Percentiles rank a stretch among this genome's conserved stretches.
Evolutionary conservation across 1,140 invertebrate species (phyloP).

Genomic region (Onthophagus taurus): DNA sequence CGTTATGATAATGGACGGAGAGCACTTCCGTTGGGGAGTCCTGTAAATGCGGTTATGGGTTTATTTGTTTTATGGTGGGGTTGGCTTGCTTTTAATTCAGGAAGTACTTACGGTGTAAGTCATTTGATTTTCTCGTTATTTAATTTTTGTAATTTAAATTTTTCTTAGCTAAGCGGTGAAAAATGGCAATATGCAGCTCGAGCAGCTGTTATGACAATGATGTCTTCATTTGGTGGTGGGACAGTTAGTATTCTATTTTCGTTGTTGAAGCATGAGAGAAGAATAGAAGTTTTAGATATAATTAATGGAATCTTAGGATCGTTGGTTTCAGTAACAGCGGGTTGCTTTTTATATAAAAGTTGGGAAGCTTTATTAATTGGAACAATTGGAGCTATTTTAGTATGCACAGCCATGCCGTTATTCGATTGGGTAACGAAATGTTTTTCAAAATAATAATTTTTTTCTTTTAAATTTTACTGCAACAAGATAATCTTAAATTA

Average conservation of each 20-base stretch:
- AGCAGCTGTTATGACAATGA: slow-evolving; percentile 81
- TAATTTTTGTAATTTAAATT: not conserved
- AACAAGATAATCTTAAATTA: no score
- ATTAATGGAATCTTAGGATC: slow-evolving; percentile 85
- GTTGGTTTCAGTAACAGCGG: slow-evolving; percentile 82
- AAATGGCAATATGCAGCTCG: slow-evolving; percentile 83
- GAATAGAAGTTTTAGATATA: slow-evolving; percentile 71
- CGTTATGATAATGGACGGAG: slow-evolving; percentile 69
- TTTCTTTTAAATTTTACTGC: no score
- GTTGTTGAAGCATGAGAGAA: slow-evolving; percentile 57
- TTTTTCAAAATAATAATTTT: no score
- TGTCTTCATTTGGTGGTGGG: slow-evolving; percentile 82
- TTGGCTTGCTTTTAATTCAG: slow-evolving; percentile 90
- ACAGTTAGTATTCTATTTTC: slow-evolving; percentile 61
- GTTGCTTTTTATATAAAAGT: slow-evolving; percentile 73
- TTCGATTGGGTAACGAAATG: slow-evolving; percentile 59
- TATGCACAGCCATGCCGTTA: slow-evolving; percentile 58
- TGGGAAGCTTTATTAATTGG: slow-evolving; percentile 84
- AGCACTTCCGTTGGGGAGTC: slow-evolving; percentile 72
- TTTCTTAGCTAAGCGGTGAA: slow-evolving; percentile 50
- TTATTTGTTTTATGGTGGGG: slow-evolving; percentile 93
- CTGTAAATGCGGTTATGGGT: slow-evolving; percentile 85
- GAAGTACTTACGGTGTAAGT: slow-evolving; percentile 70
- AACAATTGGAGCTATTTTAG: slow-evolving; percentile 62
- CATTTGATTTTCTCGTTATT: not conserved